phyloP scores from a whole-genome alignment of 2,113 vertebrate species.

The Dasyornis broadbenti region DNA sequence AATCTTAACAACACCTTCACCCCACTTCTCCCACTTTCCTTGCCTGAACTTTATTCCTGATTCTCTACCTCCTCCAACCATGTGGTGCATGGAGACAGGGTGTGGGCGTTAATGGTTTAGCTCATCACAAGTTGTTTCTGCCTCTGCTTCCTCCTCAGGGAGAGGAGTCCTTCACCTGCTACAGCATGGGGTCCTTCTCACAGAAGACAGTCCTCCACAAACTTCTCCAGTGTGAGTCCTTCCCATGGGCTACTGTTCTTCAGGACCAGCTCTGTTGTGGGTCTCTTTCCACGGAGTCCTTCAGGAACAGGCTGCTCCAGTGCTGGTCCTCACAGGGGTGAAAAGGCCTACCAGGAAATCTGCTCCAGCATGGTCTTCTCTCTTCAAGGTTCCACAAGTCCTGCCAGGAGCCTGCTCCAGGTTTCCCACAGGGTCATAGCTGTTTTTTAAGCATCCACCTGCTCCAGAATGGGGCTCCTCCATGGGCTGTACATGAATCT shows the following conservation, averaged over 20 bases:
- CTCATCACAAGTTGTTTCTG: not conserved
- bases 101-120: too few species aligned
- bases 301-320: not conserved
- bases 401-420: not conserved
- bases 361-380: not conserved
- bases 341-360: not conserved
- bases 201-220: not conserved
- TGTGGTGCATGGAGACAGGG: accelerated
- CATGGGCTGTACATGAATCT: too few species aligned
- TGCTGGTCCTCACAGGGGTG: accelerated
- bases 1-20: not conserved
- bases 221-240: not conserved
- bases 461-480: not conserved
- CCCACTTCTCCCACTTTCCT: not conserved
- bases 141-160: not conserved
- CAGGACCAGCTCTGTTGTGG: not conserved
- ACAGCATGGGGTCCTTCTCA: too few species aligned
- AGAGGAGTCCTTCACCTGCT: not conserved
- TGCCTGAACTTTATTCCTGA: not conserved
- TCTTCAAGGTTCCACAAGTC: not conserved
- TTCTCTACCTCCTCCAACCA: accelerated
- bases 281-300: not conserved
- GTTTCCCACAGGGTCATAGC: not conserved
- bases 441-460: not conserved
- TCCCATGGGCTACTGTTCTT: not conserved